Evolutionary conservation across 2,113 vertebrate genomes (phyloP).

Genomic region (Eptesicus fuscus): DNA sequence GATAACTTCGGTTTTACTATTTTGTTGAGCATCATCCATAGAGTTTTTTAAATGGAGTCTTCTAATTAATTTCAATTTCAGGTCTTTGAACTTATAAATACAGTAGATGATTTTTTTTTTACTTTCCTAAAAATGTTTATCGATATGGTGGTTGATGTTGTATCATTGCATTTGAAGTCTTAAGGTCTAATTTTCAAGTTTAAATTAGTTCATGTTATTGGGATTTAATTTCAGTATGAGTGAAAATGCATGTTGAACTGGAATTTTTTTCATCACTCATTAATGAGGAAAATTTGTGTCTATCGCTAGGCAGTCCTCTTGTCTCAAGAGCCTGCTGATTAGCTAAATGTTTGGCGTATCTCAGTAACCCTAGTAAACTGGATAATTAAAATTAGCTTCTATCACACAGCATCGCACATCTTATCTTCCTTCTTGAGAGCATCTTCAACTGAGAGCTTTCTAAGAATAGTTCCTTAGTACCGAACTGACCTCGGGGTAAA

Average conservation of each 20-base stretch:
- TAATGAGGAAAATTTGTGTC: slow-evolving; percentile 40
- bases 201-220: not conserved
- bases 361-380: slow-evolving; percentile 35
- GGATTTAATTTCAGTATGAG: not conserved
- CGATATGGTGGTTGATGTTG: not conserved
- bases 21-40: not conserved
- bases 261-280: slow-evolving; percentile 34
- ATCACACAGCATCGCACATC: not conserved
- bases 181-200: not conserved
- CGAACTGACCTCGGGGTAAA: not conserved
- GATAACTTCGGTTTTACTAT: not conserved
- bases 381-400: slow-evolving; percentile 56
- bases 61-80: not conserved
- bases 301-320: slow-evolving; percentile 46
- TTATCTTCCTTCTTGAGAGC: slow-evolving; percentile 27
- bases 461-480: not conserved
- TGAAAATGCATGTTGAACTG: slow-evolving; percentile 5
- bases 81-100: not conserved
- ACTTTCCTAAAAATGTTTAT: not conserved
- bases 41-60: not conserved
- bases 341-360: slow-evolving; percentile 56
- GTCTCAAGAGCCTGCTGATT: slow-evolving; percentile 63
- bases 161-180: not conserved
- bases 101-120: not conserved
- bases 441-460: not conserved